Evolutionary conservation across 2,797 vertebrate species (phyloP).

Genomic region (Scolopax bukidnonensis): DNA sequence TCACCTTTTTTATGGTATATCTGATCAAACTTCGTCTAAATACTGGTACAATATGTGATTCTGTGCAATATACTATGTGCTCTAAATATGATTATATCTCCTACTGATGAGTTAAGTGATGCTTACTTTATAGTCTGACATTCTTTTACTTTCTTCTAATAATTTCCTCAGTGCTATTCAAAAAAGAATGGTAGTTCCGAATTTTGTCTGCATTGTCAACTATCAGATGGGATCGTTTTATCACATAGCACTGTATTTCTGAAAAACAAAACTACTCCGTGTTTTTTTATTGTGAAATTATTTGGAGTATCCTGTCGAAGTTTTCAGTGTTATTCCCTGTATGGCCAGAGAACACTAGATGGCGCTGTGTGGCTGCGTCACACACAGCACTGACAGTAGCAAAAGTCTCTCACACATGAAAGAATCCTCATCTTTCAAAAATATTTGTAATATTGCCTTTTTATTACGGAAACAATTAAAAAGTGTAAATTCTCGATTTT

Average conservation of each 20-base stretch:
- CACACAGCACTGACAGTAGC: neutral
- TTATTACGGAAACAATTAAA: conserved; percentile 52
- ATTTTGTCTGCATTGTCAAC: neutral
- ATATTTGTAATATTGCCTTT: conserved; percentile 33
- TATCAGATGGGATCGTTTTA: neutral
- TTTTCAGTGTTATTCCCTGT: neutral
- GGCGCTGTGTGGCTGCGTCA: conserved; percentile 48
- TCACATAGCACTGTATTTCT: neutral
- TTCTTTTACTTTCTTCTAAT: neutral
- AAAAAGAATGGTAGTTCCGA: neutral
- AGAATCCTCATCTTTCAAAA: conserved; percentile 34
- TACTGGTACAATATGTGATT: neutral
- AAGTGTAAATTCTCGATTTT: neutral
- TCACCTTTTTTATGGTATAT: neutral
- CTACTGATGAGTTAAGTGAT: neutral
- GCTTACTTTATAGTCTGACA: neutral
- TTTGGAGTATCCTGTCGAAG: neutral
- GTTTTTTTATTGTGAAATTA: neutral
- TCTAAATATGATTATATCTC: neutral
- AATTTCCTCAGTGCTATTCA: neutral
- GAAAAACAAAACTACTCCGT: neutral
- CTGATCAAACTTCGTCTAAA: neutral
- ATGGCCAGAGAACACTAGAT: conserved; percentile 22
- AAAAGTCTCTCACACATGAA: neutral
- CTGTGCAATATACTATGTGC: neutral